Conservation (phyloP, 2,888 invertebrate genomes). For the Watsonalla binaria region DNA sequence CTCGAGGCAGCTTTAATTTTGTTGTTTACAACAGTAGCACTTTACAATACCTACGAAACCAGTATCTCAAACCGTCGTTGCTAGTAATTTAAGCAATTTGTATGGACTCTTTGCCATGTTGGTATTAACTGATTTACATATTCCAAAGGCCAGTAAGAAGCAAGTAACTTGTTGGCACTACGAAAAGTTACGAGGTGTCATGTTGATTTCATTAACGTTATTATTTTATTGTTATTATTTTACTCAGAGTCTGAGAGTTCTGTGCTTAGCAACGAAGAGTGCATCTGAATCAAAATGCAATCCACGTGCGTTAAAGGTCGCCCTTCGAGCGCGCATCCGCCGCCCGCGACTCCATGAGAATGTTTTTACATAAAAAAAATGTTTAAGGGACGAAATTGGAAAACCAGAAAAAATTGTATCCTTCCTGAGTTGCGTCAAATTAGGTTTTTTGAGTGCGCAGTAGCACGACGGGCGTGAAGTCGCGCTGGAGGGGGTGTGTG, state of each 20-base stretch:
- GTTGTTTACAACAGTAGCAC: conserved; percentile 30
- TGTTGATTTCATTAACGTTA: neutral
- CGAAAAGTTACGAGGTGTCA: neutral
- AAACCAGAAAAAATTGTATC: conserved; percentile 38
- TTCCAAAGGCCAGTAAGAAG: conserved; percentile 17
- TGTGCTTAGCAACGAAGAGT: conserved; percentile 33
- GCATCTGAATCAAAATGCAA: conserved; percentile 41
- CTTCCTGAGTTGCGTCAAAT: conserved; percentile 45
- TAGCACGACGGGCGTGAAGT: conserved; percentile 8
- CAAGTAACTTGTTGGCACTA: conserved; percentile 4
- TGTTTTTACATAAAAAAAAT: conserved; percentile 47
- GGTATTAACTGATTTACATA: conserved; percentile 20
- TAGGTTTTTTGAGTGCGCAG: conserved; percentile 36
- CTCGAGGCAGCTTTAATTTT: conserved; percentile 35
- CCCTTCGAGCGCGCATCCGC: conserved; percentile 48
- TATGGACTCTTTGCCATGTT: conserved; percentile 12
- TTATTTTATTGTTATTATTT: neutral
- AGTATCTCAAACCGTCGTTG: conserved; percentile 22
- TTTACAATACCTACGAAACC: conserved; percentile 21
- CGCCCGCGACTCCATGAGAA: conserved; percentile 43
- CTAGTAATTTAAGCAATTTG: conserved; percentile 9
- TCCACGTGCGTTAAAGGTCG: conserved; percentile 59
- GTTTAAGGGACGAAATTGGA: conserved; percentile 35
- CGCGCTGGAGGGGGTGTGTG: conserved; percentile 26
- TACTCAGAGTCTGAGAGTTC: neutral